These are phyloP conservation scores for Podarcis muralis DNA, from an alignment of 2,113 vertebrate genomes.

Conservation along the genomic window DNA sequence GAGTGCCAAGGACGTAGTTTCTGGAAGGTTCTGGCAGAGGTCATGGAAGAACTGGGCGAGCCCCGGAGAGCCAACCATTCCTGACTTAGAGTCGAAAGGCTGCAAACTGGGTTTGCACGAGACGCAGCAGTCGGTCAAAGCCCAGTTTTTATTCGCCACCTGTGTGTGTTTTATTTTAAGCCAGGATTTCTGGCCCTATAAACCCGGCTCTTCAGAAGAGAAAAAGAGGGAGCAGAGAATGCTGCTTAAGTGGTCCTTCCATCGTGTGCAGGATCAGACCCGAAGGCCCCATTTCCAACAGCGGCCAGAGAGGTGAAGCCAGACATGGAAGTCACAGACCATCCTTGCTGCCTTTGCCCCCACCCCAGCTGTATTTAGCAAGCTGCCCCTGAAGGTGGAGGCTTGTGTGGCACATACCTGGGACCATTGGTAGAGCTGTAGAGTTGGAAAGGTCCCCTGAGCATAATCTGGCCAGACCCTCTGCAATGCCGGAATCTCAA, in stretches of 20 bases:
- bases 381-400: neutral
- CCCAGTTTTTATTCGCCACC: slow-evolving; percentile 46
- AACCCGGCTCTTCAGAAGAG: neutral
- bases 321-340: neutral
- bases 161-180: neutral
- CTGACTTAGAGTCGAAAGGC: slow-evolving; percentile 49
- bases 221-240: neutral
- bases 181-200: neutral
- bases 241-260: neutral
- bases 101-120: slow-evolving; percentile 32
- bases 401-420: neutral
- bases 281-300: neutral
- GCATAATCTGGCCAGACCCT: too few relatives aligned
- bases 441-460: too few relatives aligned
- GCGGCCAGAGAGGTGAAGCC: neutral
- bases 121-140: slow-evolving; percentile 11
- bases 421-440: too few relatives aligned
- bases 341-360: neutral
- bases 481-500: too few relatives aligned
- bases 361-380: neutral
- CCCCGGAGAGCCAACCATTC: neutral
- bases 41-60: slow-evolving; percentile 9
- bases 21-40: slow-evolving; percentile 50
- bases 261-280: neutral
- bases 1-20: neutral